Evolutionary conservation across 2,113 vertebrate species (phyloP).

Genomic region (Clarias batrachus): DNA sequence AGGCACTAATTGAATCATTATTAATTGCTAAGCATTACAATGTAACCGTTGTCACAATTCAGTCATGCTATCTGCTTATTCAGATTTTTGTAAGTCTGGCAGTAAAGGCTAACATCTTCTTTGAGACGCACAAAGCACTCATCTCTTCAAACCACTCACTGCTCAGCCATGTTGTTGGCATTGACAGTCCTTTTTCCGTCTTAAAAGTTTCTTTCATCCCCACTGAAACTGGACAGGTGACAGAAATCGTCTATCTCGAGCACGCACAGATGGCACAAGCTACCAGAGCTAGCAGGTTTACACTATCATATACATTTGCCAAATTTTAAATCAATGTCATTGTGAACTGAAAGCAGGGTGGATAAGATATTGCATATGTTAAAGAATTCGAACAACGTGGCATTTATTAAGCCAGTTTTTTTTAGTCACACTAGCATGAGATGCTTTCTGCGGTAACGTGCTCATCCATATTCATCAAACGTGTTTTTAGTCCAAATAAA

Average conservation of each 20-base stretch:
- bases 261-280: neutral
- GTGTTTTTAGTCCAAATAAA: neutral
- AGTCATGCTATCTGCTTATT: neutral
- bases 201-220: neutral
- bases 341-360: neutral
- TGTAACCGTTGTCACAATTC: neutral
- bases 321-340: neutral
- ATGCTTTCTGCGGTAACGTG: neutral
- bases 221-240: neutral
- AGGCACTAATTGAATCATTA: too few species aligned
- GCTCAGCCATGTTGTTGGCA: neutral
- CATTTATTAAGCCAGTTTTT: neutral
- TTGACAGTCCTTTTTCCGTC: neutral
- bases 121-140: neutral
- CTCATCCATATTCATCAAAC: neutral
- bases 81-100: neutral
- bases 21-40: neutral
- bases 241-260: neutral
- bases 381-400: neutral
- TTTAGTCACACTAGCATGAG: neutral
- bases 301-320: too few species aligned
- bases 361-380: neutral
- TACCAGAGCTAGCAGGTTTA: neutral
- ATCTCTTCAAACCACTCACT: neutral
- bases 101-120: neutral